Percentiles rank a stretch among this genome's conserved stretches.
phyloP scores from a whole-genome alignment of 2,888 invertebrate genomes.

The Cartodere bifasciata region DNA sequence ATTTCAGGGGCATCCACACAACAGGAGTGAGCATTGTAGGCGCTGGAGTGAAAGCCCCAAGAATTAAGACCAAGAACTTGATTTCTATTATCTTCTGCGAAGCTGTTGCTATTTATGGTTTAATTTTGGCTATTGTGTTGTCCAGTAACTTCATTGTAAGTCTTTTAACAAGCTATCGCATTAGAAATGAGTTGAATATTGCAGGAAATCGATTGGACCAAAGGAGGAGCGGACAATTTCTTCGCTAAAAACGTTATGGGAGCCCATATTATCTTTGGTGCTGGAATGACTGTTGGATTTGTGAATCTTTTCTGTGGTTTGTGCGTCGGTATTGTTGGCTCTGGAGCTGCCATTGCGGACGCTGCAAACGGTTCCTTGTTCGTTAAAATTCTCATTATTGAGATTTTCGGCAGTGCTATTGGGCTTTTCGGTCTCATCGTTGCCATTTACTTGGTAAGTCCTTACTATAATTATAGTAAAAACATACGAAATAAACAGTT shows the following conservation, averaged over 20 bases:
- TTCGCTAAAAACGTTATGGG: slow-evolving; percentile 59
- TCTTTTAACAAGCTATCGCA: not conserved
- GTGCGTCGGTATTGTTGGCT: slow-evolving; percentile 93
- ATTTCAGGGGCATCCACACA: slow-evolving; percentile 79
- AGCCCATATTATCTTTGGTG: slow-evolving; percentile 90
- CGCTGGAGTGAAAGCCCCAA: slow-evolving; percentile 94
- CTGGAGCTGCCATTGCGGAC: slow-evolving; percentile 96
- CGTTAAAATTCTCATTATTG: slow-evolving; percentile 95
- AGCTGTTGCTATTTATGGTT: slow-evolving; percentile 97
- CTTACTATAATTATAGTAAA: slow-evolving; percentile 2
- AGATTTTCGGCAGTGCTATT: slow-evolving; percentile 98
- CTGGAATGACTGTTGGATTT: slow-evolving; percentile 87
- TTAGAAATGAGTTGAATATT: not conserved
- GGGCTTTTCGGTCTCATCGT: slow-evolving; percentile 98
- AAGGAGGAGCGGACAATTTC: slow-evolving; percentile 22
- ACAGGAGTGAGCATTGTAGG: slow-evolving; percentile 93
- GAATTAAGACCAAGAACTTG: slow-evolving; percentile 98
- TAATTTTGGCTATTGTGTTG: slow-evolving; percentile 95
- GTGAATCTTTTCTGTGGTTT: slow-evolving; percentile 93
- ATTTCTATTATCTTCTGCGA: slow-evolving; percentile 99
- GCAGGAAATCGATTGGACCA: not conserved
- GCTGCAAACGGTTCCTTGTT: slow-evolving; percentile 95
- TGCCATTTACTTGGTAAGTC: slow-evolving; percentile 74
- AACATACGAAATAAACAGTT: not conserved
- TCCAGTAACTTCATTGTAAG: slow-evolving; percentile 61